Conservation (phyloP, 2,888 invertebrate species). For the Gymnosoma rotundatum region DNA sequence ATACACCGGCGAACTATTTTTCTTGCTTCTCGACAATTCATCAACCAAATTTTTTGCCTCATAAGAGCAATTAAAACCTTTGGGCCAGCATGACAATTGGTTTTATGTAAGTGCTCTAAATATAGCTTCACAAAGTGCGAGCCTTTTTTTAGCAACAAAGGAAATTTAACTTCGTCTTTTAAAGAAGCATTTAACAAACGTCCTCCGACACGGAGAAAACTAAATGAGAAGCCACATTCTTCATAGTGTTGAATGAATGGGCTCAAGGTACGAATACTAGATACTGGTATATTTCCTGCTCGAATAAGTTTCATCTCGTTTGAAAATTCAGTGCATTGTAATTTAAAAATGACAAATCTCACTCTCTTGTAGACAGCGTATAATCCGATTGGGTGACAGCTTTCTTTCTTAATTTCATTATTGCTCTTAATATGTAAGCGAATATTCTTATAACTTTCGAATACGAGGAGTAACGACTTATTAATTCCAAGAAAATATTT, state of each 20-base stretch:
- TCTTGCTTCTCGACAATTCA: background rate
- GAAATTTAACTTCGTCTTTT: constrained; percentile 14
- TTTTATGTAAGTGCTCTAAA: constrained; percentile 15
- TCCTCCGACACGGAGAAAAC: too few species aligned
- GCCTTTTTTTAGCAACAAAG: background rate
- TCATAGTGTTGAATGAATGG: too few species aligned
- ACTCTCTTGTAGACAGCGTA: constrained; percentile 7
- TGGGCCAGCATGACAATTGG: constrained; percentile 17
- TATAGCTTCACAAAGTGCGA: constrained; percentile 1
- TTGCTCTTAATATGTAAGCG: constrained; percentile 12
- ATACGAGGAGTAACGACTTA: background rate
- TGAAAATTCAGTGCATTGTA: too few species aligned
- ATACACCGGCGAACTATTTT: background rate
- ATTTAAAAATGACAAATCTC: too few species aligned
- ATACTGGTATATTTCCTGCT: too few species aligned
- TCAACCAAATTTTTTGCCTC: constrained; percentile 24
- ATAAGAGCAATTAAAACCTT: constrained; percentile 10
- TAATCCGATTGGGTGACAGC: background rate
- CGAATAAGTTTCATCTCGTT: too few species aligned
- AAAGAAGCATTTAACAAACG: too few species aligned
- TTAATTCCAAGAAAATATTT: background rate
- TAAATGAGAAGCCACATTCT: too few species aligned
- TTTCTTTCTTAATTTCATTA: background rate
- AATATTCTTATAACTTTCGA: constrained; percentile 2
- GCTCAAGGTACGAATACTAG: too few species aligned